Base-by-base conservation (phyloP, 2,113 vertebrate species). In the Cichladusa arquata region DNA sequence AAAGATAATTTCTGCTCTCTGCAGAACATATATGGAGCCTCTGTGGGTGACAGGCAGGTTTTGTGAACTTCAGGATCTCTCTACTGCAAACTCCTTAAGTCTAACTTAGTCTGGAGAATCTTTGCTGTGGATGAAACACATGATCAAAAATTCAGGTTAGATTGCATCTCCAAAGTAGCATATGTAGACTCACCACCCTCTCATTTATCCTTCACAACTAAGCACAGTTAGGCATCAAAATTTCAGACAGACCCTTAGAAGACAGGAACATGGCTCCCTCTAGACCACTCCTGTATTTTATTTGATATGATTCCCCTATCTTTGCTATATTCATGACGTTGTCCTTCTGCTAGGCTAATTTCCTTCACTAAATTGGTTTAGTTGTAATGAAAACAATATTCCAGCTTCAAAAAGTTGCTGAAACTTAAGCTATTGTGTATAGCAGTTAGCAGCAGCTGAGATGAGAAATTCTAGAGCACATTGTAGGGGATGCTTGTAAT, bases 141-240 rank as follows among this genome's bases (percentile, higher is more conserved):
- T 8, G 8, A 66, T 31, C 31, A 80, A 83, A 92, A 88, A 64
- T 14, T 16, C 20, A 80, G 14, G 53, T 69, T 10, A 88, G 76
- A 61, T 6, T 66, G 19, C 65, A 66, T 12, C 8, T 83, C 47
- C 50, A 61, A 84, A 83, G 25, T 3, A 66, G 44, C 5, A 34
- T 4, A 53, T 0, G 0, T 2, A 93, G n/a, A 45, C 5, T 9
- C 1, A 1, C 8, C 14, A 90, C 14, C 7, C 51, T 36, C 34
- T 34, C 42, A 24, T 20, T 40, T 38, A 73, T 26, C 28, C 20
- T 47, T 84, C 33, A 44, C 8, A 33, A 34, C 6, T 28, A 81
- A 78, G 44, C 20, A 70, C 10, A 62, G 26, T 18, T 25, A 69
- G 13, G n/a, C 64, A 71, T 33, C 4, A 50, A 88, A 54, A 40